These are phyloP conservation scores for Muricea muricata DNA, from an alignment of 92 coral and sea anemone species.

Conservation along the genomic window DNA sequence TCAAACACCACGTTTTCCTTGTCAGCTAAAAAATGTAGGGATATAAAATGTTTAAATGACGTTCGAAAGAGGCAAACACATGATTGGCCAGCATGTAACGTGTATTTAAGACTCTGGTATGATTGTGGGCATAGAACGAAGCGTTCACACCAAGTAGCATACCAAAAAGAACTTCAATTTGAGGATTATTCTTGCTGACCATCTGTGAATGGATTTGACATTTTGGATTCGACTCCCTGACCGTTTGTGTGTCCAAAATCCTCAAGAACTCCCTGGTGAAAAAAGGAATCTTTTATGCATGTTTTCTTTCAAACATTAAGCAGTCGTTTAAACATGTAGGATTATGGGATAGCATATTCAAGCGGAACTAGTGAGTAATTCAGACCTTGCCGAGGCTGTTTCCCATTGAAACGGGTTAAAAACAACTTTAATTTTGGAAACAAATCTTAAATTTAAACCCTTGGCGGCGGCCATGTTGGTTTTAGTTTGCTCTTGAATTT, in stretches of 20 bases:
- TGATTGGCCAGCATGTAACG: background rate
- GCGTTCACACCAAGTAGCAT: too few relatives aligned
- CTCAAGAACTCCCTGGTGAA: constrained; percentile 80
- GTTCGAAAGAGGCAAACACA: background rate
- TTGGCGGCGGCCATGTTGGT: constrained; percentile 91
- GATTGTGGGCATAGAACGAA: background rate
- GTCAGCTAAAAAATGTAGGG: constrained; percentile 70
- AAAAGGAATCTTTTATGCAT: background rate
- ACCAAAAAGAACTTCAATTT: constrained; percentile 82
- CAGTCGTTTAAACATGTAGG: background rate
- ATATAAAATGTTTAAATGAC: background rate
- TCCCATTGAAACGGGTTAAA: constrained; percentile 87
- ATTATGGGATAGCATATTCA: background rate
- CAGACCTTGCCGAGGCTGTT: constrained; percentile 88
- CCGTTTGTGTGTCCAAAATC: constrained; percentile 75
- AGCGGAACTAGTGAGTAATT: background rate
- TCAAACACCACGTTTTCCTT: constrained; percentile 78
- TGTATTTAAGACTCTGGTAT: background rate
- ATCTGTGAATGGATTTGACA: constrained; percentile 80
- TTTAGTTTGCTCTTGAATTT: constrained; percentile 17
- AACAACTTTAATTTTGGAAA: constrained; percentile 78
- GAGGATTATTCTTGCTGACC: constrained; percentile 76
- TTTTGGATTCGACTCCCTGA: constrained; percentile 82
- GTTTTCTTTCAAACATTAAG: background rate
- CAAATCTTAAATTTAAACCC: constrained; percentile 82